Conservation (phyloP, 1,140 invertebrate species). For the Leptopilina boulardi region DNA sequence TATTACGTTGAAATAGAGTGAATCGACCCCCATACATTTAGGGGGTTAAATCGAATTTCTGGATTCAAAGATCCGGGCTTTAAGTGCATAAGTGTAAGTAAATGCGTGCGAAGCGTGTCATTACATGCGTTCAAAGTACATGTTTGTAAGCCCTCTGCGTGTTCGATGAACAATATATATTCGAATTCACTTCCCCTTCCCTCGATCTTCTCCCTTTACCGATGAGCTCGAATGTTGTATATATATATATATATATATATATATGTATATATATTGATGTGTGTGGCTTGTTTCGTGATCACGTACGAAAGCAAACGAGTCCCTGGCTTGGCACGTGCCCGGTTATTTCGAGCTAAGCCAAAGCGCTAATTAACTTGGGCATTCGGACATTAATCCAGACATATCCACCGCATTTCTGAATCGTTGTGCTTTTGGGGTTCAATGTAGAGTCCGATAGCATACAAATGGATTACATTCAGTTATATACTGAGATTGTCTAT, state of each 20-base stretch:
- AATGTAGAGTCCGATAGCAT: constrained; percentile 2
- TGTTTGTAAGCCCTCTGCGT: constrained; percentile 10
- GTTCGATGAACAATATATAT: background rate
- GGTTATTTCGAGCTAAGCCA: constrained; percentile 25
- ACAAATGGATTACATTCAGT: constrained; percentile 10
- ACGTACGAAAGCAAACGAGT: constrained; percentile 29
- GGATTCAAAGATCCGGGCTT: constrained; percentile 2
- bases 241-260: no score
- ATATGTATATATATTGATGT: no score
- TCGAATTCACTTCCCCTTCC: background rate
- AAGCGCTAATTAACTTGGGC: constrained; percentile 20
- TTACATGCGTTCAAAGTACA: constrained; percentile 2
- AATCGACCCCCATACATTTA: background rate
- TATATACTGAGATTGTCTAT: background rate
- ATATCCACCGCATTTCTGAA: background rate
- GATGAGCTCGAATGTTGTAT: background rate
- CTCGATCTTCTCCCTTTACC: no score
- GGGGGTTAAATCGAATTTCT: constrained; percentile 11
- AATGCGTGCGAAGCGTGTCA: constrained; percentile 2
- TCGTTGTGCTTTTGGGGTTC: background rate
- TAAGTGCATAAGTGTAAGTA: constrained; percentile 24
- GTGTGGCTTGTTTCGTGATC: constrained; percentile 1
- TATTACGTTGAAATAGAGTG: no score
- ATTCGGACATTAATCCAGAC: constrained; percentile 20
- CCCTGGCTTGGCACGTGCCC: constrained; percentile 22